Conservation (phyloP, 2,113 vertebrate species). For the Oreocharis arfaki region DNA sequence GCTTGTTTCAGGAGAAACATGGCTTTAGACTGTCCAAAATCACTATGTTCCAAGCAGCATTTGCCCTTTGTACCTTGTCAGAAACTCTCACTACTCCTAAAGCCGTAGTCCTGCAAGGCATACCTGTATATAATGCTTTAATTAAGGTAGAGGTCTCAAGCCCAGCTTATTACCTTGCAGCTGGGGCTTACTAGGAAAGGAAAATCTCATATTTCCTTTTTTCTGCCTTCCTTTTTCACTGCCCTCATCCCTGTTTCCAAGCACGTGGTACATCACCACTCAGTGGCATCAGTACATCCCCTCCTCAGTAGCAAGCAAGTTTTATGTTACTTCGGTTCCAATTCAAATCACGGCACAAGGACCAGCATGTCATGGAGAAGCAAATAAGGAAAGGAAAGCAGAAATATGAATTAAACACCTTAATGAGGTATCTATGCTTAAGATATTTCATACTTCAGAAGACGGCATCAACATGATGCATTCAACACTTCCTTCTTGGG, state of each 20-base stretch:
- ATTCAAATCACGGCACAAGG: neutral
- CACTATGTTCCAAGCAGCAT: neutral
- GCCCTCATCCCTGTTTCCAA: neutral
- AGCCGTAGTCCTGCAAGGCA: neutral
- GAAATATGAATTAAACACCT: neutral
- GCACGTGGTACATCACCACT: accelerated
- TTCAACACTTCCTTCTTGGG: neutral
- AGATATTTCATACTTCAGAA: neutral
- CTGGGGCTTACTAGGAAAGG: neutral
- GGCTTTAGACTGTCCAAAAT: neutral
- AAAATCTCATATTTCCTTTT: neutral
- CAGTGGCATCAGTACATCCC: accelerated
- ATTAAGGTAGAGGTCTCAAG: neutral
- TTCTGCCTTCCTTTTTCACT: neutral
- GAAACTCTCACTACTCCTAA: neutral
- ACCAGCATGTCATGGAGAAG: neutral
- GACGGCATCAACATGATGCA: neutral
- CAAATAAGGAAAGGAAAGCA: neutral
- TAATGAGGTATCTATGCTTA: neutral
- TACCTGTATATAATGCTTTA: neutral
- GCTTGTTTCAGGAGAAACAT: neutral
- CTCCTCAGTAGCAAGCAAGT: neutral
- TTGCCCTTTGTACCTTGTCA: neutral
- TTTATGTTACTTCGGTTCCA: neutral
- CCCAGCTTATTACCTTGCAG: neutral